A percentile compares a stretch with the other conserved stretches of the same genome.
Evolutionary conservation across 2,888 invertebrate genomes (phyloP).

Genomic region (Ectobius pallidus): DNA sequence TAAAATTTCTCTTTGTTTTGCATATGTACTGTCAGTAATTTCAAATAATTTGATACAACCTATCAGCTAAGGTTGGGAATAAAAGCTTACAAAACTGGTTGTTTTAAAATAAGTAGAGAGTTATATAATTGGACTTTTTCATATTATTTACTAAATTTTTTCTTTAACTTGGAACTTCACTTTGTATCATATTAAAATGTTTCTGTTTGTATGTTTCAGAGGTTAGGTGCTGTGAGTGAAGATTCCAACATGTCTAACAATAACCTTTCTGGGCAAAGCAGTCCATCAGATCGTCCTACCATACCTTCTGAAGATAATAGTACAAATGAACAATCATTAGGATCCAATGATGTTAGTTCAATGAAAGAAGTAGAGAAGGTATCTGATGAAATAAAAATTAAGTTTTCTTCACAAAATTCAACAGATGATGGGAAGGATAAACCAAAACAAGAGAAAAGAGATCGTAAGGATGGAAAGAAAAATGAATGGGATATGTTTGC

Average conservation of each 20-base stretch:
- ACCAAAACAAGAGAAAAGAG: conserved; percentile 45
- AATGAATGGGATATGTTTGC: conserved; percentile 92
- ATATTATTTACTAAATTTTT: too few species aligned
- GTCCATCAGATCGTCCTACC: conserved; percentile 32
- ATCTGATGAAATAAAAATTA: conserved; percentile 21
- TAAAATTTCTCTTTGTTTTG: too few species aligned
- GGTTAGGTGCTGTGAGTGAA: conserved; percentile 63
- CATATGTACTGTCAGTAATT: too few species aligned
- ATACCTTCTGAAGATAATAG: conserved; percentile 31
- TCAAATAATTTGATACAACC: too few species aligned
- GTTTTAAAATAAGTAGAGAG: too few species aligned
- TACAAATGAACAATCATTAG: conserved; percentile 19
- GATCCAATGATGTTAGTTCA: conserved; percentile 2
- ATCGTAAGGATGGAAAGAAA: conserved; percentile 54
- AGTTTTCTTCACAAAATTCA: conserved; percentile 45
- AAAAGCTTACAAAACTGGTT: too few species aligned
- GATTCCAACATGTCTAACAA: conserved; percentile 57
- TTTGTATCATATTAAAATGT: too few species aligned
- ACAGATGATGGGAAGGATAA: conserved; percentile 46
- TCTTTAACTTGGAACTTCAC: too few species aligned
- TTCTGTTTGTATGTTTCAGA: conserved; percentile 56
- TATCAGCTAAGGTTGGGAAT: too few species aligned
- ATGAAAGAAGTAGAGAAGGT: conserved; percentile 22
- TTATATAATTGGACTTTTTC: too few species aligned
- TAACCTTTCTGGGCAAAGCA: conserved; percentile 36